Evolutionary conservation across 2,113 vertebrate species (phyloP).

Genomic region (Sialia sialis): DNA sequence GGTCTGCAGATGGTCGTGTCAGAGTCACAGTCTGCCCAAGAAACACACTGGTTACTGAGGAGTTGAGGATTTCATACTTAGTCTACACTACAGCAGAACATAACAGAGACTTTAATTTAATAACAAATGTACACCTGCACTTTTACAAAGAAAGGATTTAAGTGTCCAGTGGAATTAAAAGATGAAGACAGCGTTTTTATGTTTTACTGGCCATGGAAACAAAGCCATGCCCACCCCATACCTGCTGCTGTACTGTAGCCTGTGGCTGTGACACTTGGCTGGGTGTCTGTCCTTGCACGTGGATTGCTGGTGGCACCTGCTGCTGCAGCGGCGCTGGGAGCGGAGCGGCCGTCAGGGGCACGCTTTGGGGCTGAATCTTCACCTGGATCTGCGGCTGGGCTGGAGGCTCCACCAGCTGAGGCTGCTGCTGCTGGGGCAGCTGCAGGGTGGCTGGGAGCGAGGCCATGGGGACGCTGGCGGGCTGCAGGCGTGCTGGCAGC

Average conservation of each 20-base stretch:
- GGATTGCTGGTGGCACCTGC: constrained; percentile 77
- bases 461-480: constrained; percentile 57
- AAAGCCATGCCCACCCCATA: background rate
- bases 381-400: constrained; percentile 75
- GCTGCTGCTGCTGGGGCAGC: constrained; percentile 72
- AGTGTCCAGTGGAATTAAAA: background rate
- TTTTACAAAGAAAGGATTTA: background rate
- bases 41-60: background rate
- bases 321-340: constrained; percentile 82
- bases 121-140: background rate
- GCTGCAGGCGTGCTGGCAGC: constrained; percentile 79
- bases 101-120: background rate
- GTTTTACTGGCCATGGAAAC: background rate
- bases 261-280: constrained; percentile 70
- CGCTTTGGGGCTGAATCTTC: constrained; percentile 74
- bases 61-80: background rate
- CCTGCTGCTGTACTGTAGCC: constrained; percentile 73
- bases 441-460: constrained; percentile 76
- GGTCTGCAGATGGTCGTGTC: constrained; percentile 79
- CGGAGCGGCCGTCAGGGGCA: constrained; percentile 65
- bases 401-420: constrained; percentile 74
- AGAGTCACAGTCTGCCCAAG: constrained; percentile 81
- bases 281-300: constrained; percentile 76
- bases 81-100: background rate
- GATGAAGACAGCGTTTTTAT: rapidly evolving